Conservation (phyloP, 2,888 invertebrate genomes). For the Orthosia incerta region DNA sequence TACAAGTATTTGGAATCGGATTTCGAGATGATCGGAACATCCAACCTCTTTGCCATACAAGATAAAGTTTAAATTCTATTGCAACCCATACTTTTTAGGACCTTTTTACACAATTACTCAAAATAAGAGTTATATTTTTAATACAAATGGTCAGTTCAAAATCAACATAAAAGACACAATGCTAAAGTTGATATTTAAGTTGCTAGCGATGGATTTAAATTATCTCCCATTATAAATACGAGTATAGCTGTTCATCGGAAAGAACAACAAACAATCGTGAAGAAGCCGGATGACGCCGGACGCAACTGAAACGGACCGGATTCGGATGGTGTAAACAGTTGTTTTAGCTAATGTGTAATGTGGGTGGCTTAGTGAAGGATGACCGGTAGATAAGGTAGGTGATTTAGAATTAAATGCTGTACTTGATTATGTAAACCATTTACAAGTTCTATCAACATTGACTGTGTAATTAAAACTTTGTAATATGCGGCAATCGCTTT, state of each 20-base stretch:
- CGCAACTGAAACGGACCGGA: conserved; percentile 34
- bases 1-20: background rate
- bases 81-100: too few relatives aligned
- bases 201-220: too few relatives aligned
- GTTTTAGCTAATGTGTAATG: conserved; percentile 46
- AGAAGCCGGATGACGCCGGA: conserved; percentile 34
- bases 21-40: too few relatives aligned
- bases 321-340: conserved; percentile 40
- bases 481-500: too few relatives aligned
- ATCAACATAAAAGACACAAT: too few relatives aligned
- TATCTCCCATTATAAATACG: too few relatives aligned
- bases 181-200: too few relatives aligned
- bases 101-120: too few relatives aligned
- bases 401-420: background rate
- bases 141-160: too few relatives aligned
- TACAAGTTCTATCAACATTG: background rate
- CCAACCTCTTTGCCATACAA: too few relatives aligned
- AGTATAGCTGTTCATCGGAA: conserved; percentile 18
- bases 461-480: background rate
- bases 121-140: too few relatives aligned
- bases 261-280: conserved; percentile 48
- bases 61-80: too few relatives aligned
- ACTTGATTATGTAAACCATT: background rate
- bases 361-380: conserved; percentile 9
- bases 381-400: background rate